Conservation (phyloP, 2,113 vertebrate species). For the Engystomops pustulosus region DNA sequence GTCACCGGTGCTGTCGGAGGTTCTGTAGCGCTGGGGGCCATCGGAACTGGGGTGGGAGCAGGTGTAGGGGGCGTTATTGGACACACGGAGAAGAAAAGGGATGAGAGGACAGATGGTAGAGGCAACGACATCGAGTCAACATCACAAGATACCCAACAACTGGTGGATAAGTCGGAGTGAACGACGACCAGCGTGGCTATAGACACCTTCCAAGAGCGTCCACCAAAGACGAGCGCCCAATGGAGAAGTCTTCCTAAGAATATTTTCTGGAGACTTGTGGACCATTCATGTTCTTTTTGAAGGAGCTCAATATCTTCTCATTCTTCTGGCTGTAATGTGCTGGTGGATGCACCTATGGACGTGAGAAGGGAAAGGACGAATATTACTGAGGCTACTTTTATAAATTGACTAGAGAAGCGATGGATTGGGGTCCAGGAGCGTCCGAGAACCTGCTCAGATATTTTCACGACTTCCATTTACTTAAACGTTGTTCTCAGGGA, state of each 20-base stretch:
- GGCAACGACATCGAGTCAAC: not conserved
- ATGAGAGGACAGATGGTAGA: no score
- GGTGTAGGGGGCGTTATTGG: conserved; percentile 25
- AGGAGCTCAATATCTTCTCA: not conserved
- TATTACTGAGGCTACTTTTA: no score
- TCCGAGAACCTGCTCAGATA: no score
- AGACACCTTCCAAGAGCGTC: no score
- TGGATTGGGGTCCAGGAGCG: no score
- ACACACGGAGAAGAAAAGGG: not conserved
- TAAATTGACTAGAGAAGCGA: no score
- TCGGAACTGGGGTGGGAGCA: conserved; percentile 37
- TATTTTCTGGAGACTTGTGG: not conserved
- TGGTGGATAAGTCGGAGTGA: conserved; percentile 8
- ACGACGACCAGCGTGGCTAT: no score
- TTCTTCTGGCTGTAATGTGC: not conserved
- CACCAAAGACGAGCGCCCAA: no score
- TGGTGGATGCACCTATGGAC: no score
- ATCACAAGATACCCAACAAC: not conserved
- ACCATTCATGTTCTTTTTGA: not conserved
- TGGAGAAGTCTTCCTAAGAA: no score
- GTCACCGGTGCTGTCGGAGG: not conserved
- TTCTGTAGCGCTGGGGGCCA: not conserved
- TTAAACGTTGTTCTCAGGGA: not conserved
- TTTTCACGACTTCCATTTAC: not conserved
- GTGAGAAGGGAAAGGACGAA: no score